Base-by-base conservation (phyloP, 2,113 vertebrate species). In the Oplegnathus fasciatus region DNA sequence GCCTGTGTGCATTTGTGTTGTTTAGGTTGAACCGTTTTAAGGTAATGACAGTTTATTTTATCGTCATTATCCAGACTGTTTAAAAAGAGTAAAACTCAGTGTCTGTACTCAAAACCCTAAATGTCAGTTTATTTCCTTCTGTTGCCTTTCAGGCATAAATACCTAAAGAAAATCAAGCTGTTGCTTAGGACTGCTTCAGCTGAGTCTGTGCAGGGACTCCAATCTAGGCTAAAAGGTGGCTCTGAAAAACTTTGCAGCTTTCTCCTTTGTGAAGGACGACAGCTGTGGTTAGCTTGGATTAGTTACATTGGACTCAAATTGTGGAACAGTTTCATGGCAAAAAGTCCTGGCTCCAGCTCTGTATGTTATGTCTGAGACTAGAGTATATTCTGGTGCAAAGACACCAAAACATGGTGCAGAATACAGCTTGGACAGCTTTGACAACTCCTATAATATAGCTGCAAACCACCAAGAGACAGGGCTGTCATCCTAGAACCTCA, bases 361-460 rank as follows among this genome's bases (percentile, higher is more conserved):
- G 28, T 71, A 14, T 42, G 8, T 68, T 10, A n/a, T 24, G 46
- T 32, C 46, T 65, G 46, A 28, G 46, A 22, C 50, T 4, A 3
- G 10, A 68, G 22, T 69, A 58, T 67, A 60, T 10, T 54, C 32
- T 40, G 46, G 60, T 26, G 60, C 44, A 52, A 26, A 54, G 9
- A 54, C 54, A 58, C 9, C 8, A 44, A 65, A 71, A 48, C 69
- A 34, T 26, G 44, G 73, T 32, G 44, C 37, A 26, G 44, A 68
- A 61, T 28, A 40, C 37, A 50, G 37, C 15, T 58, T 46, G 14
- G 34, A 17, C n/a, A 24, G 55, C 28, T 70, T 34, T 30, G 37
- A 46, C 13, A 34, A 28, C 66, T 79, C 60, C 8, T 40, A 71
- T 28, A 77, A 66, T 28, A 77, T 28, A 77, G 28, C 44, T 68